These are phyloP conservation scores for Potamilus streckersoni DNA, from an alignment of 1,140 invertebrate species.

Conservation along the genomic window DNA sequence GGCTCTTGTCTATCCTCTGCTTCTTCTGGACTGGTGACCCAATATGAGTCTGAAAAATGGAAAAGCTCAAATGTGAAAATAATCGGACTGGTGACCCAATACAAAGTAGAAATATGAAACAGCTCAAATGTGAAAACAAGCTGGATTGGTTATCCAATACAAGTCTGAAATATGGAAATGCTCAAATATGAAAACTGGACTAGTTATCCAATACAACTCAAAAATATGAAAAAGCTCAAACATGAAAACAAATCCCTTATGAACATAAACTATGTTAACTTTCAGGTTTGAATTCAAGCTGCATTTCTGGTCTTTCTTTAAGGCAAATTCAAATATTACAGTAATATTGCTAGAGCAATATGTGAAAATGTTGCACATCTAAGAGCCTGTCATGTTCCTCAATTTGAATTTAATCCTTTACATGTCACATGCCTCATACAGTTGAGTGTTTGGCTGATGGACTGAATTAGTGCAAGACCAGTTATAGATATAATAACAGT, in stretches of 20 bases:
- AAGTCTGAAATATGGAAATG: conserved; percentile 16
- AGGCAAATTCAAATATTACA: too few relatives aligned
- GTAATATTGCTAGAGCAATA: too few relatives aligned
- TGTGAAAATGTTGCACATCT: too few relatives aligned
- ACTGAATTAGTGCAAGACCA: too few relatives aligned
- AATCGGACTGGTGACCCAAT: not conserved
- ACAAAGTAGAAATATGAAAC: not conserved
- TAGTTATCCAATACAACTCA: not conserved
- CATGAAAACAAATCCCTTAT: not conserved
- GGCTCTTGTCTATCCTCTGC: conserved; percentile 25
- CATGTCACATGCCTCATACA: too few relatives aligned
- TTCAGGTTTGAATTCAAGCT: too few relatives aligned
- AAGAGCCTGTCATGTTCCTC: too few relatives aligned
- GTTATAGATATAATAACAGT: too few relatives aligned
- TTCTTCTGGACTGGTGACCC: conserved; percentile 29
- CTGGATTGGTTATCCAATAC: conserved; percentile 22
- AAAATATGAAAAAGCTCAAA: not conserved
- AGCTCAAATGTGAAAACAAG: not conserved
- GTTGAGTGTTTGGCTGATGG: too few relatives aligned
- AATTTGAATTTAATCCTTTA: too few relatives aligned
- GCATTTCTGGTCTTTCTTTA: too few relatives aligned
- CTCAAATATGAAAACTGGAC: not conserved
- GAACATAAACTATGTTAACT: too few relatives aligned
- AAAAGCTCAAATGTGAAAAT: not conserved
- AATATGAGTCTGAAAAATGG: conserved; percentile 25